Base-by-base conservation (phyloP, 2,888 invertebrate genomes). In the Ryuthela nishihirai region DNA sequence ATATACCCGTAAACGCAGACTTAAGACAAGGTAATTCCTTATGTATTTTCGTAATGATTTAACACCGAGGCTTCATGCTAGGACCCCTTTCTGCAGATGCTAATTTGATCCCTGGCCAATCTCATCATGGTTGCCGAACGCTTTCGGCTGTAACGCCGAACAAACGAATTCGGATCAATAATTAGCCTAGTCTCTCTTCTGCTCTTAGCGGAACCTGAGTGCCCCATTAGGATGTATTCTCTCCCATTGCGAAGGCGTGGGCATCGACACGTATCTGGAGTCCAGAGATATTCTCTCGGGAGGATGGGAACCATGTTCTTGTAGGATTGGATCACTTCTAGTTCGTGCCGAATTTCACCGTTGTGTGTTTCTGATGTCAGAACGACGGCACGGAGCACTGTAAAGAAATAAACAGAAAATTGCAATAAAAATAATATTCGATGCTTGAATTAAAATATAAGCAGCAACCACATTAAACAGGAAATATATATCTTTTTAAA, bases 281-380 rank as follows among this genome's bases (percentile, higher is more conserved):
- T 58, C 69, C 69, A 69, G 4, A 69, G 41, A 53, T 64, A 69
- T 49, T 69, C 69, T 40, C 67, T 62, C 40, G 64, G 62, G 26
- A 67, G 55, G 10, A 69, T 60, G 4, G 68, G 67, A 4, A 69
- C 64, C 15, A 54, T 66, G 59, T 69, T 69, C 45, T 69, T 69
- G 65, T 64, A 69, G 6, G 69, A 69, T 45, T 67, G 69, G 10
- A 60, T 46, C n/a, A 69, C 58, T 41, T 66, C 42, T 4, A 68
- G 53, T 43, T 68, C 69, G 44, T 68, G 66, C 9, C 69, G 67
- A 5, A 46, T 59, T 36, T 65, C 60, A 6, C 52, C 54, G 2
- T 58, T 56, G 5, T 67, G 62, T 3, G 46, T 55, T 21, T 67
- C 65, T 20, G 41, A 62, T 39, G 47, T 40, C 21, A 66, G 17